phyloP scores from a whole-genome alignment of 2,797 vertebrate genomes.

The Numenius phaeopus region DNA sequence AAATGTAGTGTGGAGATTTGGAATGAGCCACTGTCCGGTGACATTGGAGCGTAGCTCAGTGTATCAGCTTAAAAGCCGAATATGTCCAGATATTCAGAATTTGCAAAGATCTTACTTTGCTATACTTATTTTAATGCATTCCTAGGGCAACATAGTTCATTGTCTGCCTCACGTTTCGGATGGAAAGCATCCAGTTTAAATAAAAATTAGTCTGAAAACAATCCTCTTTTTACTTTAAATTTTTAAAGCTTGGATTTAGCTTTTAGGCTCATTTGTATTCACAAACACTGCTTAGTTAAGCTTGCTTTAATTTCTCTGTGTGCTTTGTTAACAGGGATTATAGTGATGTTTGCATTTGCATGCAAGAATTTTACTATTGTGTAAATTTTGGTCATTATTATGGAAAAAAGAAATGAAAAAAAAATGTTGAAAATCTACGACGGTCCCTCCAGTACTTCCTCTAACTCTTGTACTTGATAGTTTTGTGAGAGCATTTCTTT shows the following conservation, averaged over 20 bases:
- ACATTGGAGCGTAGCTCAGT: not conserved
- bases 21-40: not conserved
- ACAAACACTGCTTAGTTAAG: conserved; percentile 78
- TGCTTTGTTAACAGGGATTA: conserved; percentile 83
- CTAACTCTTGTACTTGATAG: conserved; percentile 20
- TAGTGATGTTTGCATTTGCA: conserved; percentile 79
- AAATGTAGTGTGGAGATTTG: not conserved
- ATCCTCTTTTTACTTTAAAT: conserved; percentile 71
- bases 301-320: conserved; percentile 82
- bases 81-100: not conserved
- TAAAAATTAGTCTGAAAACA: conserved; percentile 81
- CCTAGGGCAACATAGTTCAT: conserved; percentile 42
- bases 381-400: conserved; percentile 73
- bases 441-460: not conserved
- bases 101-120: not conserved
- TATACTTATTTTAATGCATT: not conserved
- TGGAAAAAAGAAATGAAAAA: conserved; percentile 66
- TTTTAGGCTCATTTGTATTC: conserved; percentile 82
- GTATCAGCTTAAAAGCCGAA: not conserved
- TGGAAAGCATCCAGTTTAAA: conserved; percentile 76
- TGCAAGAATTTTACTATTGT: conserved; percentile 73
- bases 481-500: conserved; percentile 20
- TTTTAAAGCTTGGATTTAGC: conserved; percentile 79
- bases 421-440: conserved; percentile 25
- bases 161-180: conserved; percentile 49